Evolutionary conservation across 2,888 invertebrate genomes (phyloP), one percentile per base, ranked within the genome.

Genomic region (Cybosia mesomella): DNA sequence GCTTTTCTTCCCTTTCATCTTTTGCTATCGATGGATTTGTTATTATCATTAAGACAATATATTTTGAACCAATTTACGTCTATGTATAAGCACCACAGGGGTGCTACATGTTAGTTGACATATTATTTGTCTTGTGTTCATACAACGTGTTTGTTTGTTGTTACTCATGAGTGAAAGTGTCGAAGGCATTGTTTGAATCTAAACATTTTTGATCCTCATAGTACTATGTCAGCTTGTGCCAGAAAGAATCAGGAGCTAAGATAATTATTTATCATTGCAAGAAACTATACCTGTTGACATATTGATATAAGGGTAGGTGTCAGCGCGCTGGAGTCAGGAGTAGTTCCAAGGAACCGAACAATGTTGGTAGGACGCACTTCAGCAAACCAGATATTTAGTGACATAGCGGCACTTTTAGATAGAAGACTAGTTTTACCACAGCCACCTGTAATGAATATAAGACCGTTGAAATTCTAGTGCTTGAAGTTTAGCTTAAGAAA

Each of bases 391-490:
- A 95, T 96, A 53, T 95, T 96, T 11, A 97, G 95, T 0, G 97
- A 97, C 89, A 97, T 96, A 32, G 98, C 97, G 0, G 99, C 98
- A 72, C 98, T 97, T 92, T 99, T 99, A 0, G 99, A 98, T 70
- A 99, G 94, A 0, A 99, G 95, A 22, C 99, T 99, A 0, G 99
- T 99, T 92, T 99, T 99, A 0, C 99, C 99, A 87, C 99, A 99
- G 57, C 99, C 99, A 85, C 99, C 96, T 95, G 74, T 0, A 80
- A 70, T n/a, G 5, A 22, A 58, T 13, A 58, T 7, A 49, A 22
- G 18, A 18, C 1, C 10, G 53, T 18, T 22, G 36, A 18, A 60
- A 22, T 58, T 5, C 8, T 24, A 43, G 18, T 5, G 5, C 15
- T 18, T 15, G 18, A 18, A 18, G 18, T 5, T 43, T 7, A 18